Base-by-base conservation (phyloP, 2,888 invertebrate species). In the Slavum lentiscoides region DNA sequence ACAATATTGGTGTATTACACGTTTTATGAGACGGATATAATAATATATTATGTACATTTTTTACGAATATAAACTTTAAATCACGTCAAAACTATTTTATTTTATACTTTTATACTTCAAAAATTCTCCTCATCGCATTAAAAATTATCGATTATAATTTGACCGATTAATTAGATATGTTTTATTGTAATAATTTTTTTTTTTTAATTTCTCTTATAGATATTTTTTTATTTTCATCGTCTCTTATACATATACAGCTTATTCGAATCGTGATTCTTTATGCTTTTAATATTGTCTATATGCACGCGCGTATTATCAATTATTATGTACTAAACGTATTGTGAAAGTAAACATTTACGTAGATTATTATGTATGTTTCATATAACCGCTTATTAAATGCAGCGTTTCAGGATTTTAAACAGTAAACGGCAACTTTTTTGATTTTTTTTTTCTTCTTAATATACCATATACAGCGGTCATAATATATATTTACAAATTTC, bases 171-270 rank as follows among this genome's bases (percentile, higher is more conserved):
- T 55, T 55, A 55, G 17, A 55, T 55, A 4, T 3, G 19, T 19
- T 0, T 19, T 59, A 9, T 59, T 59, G 6, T 21, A 59, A 59
- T 59, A 7, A 59, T 43, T 59, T 8, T 39, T 43, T 59, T 61
- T 61, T 61, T 73, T 1, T 55, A 61, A 73, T 73, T 49, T 61
- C 23, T 73, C 61, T 49, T 43, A 17, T 59, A 8, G 19, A 23
- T 68, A 49, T 49, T 2, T 21, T 17, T 59, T 23, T 39, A 19
- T 23, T 73, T 73, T 61, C 23, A 70, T 58, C 70, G 19, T 49
- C 23, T 15, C 21, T 4, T 30, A 30, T 4, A 30, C 4, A 30
- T 30, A 30, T 43, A 73, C n/a, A n/a, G n/a, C 21, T 17, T 5
- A 59, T 6, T 23, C 17, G 23, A 43, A 66, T 49, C 15, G 11